Evolutionary conservation across 2,797 vertebrate genomes (phyloP).

Genomic region (Hydrolagus colliei): DNA sequence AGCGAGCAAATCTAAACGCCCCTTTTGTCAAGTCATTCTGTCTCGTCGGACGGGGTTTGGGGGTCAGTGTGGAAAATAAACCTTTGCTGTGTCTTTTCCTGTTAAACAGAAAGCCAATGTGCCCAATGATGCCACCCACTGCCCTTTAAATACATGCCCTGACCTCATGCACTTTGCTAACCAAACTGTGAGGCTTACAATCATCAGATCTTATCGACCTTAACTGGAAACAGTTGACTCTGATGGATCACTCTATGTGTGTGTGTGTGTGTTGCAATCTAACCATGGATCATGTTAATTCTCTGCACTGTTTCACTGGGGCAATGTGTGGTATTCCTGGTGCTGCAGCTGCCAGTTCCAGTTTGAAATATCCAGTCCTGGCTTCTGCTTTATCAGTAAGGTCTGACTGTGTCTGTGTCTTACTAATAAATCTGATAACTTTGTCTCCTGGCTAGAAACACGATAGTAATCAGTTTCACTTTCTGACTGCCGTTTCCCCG

Average conservation of each 20-base stretch:
- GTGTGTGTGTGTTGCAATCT: not conserved
- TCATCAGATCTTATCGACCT: not conserved
- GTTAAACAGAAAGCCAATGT: too few relatives aligned
- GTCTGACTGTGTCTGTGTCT: not conserved
- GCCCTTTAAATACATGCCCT: too few relatives aligned
- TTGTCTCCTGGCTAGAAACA: not conserved
- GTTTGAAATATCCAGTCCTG: not conserved
- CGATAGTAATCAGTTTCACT: not conserved
- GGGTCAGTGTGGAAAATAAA: too few relatives aligned
- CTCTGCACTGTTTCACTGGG: not conserved
- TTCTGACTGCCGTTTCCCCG: not conserved
- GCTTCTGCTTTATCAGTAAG: not conserved
- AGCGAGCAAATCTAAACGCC: too few relatives aligned
- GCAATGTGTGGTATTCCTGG: too few relatives aligned
- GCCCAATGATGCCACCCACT: too few relatives aligned
- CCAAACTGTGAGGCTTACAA: not conserved
- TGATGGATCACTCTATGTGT: too few relatives aligned
- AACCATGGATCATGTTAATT: not conserved
- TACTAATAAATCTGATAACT: not conserved
- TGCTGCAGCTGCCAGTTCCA: not conserved
- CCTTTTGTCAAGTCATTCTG: too few relatives aligned
- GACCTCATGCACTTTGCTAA: not conserved
- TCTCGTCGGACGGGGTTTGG: too few relatives aligned
- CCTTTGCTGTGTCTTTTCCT: too few relatives aligned
- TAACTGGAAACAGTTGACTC: not conserved